Conservation (phyloP, 2,888 invertebrate genomes). For the Macrophya alboannulata region DNA sequence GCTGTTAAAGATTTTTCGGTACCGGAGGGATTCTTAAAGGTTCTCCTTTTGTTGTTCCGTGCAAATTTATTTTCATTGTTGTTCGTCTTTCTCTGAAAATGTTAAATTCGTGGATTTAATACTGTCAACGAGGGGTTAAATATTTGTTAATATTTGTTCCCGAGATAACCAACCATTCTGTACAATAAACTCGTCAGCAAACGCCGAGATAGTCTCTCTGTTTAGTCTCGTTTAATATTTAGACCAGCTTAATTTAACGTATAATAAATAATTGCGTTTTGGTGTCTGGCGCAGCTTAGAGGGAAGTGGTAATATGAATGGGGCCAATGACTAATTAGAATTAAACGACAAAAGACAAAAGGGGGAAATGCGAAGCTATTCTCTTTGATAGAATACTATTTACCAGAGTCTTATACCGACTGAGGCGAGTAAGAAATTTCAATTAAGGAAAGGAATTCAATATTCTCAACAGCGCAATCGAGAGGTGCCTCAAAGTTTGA, state of each 20-base stretch:
- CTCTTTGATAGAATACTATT: constrained; percentile 15
- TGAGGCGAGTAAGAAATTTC: constrained; percentile 32
- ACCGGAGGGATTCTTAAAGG: neutral
- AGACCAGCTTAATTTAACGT: neutral
- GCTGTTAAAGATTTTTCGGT: neutral
- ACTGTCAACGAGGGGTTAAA: neutral
- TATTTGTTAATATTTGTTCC: neutral
- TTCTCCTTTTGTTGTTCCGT: neutral
- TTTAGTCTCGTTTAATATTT: neutral
- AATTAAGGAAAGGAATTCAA: constrained; percentile 32
- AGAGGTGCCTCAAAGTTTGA: constrained; percentile 21
- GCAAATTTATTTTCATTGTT: too few relatives aligned
- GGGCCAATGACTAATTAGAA: constrained; percentile 31
- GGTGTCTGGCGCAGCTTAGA: constrained; percentile 2
- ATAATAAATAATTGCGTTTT: constrained; percentile 20
- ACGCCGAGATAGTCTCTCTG: neutral
- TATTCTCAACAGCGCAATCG: constrained; percentile 28
- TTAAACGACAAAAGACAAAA: constrained; percentile 9
- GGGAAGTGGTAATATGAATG: neutral
- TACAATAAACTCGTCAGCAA: neutral
- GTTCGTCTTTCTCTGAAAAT: neutral
- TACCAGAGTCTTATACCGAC: constrained; percentile 5
- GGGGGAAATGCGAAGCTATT: constrained; percentile 12
- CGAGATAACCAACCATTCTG: neutral
- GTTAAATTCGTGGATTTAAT: neutral